Percentiles rank a stretch among this genome's conserved stretches.
These are phyloP conservation scores for Nomada fucata DNA, from an alignment of 2,888 invertebrate genomes.

Conservation along the genomic window DNA sequence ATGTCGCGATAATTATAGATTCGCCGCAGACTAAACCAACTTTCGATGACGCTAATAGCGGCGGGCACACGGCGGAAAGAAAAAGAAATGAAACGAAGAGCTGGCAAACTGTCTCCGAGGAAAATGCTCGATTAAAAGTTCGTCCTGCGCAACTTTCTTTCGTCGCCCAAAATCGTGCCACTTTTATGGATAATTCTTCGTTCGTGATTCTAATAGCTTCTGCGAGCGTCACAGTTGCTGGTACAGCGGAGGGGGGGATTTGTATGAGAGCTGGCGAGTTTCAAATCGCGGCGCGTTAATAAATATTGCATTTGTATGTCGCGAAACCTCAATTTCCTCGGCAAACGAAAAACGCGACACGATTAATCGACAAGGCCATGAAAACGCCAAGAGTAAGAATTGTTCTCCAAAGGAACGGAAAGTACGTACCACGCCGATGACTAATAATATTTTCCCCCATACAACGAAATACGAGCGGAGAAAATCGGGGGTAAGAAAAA, in stretches of 20 bases:
- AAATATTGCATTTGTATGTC: too few relatives aligned
- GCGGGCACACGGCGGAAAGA: neutral
- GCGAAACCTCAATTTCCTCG: too few relatives aligned
- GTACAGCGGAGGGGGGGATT: too few relatives aligned
- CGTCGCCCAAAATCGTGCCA: neutral
- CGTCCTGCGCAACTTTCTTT: neutral
- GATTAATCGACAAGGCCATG: too few relatives aligned
- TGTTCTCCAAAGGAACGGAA: too few relatives aligned
- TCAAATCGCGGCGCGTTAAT: too few relatives aligned
- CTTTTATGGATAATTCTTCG: neutral
- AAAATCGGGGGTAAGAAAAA: slow-evolving; percentile 1
- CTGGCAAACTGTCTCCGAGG: neutral
- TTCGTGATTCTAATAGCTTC: neutral
- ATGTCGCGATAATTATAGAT: slow-evolving; percentile 37
- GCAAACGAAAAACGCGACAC: too few relatives aligned
- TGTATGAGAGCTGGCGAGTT: too few relatives aligned
- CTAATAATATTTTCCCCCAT: too few relatives aligned
- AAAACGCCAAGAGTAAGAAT: too few relatives aligned
- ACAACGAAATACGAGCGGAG: neutral
- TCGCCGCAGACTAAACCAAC: slow-evolving; percentile 11
- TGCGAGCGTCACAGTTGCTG: neutral
- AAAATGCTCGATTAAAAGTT: slow-evolving; percentile 5
- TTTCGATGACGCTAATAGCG: slow-evolving; percentile 17
- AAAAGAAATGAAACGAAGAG: neutral
- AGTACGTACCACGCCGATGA: too few relatives aligned